Conservation (phyloP, 2,888 invertebrate species). For the Criorhina ranunculi region DNA sequence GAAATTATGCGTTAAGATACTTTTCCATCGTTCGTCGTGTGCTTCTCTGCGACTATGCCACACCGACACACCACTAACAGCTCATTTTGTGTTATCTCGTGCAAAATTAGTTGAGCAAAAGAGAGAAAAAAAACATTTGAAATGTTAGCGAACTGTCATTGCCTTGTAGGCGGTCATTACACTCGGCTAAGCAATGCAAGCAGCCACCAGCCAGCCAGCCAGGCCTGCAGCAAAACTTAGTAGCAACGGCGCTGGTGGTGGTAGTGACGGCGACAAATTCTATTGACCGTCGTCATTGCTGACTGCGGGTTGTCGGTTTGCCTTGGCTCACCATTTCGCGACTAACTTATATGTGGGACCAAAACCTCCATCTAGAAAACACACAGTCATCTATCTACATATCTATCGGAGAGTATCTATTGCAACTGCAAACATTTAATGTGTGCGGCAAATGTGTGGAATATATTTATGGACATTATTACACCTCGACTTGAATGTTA, state of each 20-base stretch:
- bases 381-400: neutral
- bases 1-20: conserved; percentile 41
- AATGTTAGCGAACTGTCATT: conserved; percentile 75
- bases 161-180: conserved; percentile 76
- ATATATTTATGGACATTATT: conserved; percentile 71
- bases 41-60: neutral
- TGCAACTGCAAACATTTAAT: conserved; percentile 33
- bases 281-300: conserved; percentile 71
- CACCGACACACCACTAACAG: conserved; percentile 29
- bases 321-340: conserved; percentile 58
- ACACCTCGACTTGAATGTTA: conserved; percentile 58
- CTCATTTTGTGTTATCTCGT: conserved; percentile 59
- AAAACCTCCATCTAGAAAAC: conserved; percentile 31
- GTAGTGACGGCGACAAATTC: conserved; percentile 64
- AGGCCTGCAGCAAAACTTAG: conserved; percentile 50
- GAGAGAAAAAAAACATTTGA: conserved; percentile 40
- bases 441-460: conserved; percentile 32
- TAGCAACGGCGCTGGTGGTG: conserved; percentile 3
- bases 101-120: conserved; percentile 63
- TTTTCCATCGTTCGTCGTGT: conserved; percentile 8
- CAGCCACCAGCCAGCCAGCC: conserved; percentile 36
- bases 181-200: conserved; percentile 28
- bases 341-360: conserved; percentile 42
- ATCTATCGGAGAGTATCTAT: conserved; percentile 35
- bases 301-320: conserved; percentile 42